phyloP scores from a whole-genome alignment of 2,113 vertebrate species.

The Formicarius rufipectus region DNA sequence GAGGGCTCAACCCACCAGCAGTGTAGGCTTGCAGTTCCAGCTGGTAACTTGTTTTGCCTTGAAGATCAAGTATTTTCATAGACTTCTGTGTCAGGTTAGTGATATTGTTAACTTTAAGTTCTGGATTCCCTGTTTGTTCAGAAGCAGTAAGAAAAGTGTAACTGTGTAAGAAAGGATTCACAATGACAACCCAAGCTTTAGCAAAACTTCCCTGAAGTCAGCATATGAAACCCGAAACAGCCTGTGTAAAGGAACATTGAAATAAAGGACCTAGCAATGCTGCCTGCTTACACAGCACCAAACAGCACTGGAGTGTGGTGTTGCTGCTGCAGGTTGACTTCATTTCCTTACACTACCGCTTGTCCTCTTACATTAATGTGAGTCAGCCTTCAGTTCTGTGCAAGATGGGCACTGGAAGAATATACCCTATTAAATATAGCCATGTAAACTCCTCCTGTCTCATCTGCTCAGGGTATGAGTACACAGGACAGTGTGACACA shows the following conservation, averaged over 20 bases:
- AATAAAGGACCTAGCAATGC: not conserved
- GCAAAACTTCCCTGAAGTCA: not conserved
- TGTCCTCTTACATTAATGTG: not conserved
- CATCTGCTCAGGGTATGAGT: not conserved
- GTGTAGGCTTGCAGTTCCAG: conserved; percentile 77
- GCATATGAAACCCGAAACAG: not conserved
- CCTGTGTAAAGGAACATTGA: not conserved
- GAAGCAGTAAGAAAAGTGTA: not conserved
- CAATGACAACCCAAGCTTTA: not conserved
- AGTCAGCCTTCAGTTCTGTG: not conserved
- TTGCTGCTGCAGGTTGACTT: not conserved
- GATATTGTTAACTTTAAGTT: conserved; percentile 77
- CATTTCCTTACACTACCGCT: not conserved
- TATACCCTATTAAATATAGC: not conserved
- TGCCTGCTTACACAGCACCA: not conserved
- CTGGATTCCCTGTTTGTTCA: conserved; percentile 65
- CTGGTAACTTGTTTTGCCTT: conserved; percentile 79
- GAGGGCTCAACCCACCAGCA: conserved; percentile 72
- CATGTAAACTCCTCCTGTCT: not conserved
- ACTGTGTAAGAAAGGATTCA: not conserved
- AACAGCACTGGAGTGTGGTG: not conserved
- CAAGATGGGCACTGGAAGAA: not conserved
- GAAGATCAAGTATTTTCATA: conserved; percentile 76
- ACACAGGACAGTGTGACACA: not conserved
- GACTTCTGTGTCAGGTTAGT: conserved; percentile 74